Evolutionary conservation across 2,113 vertebrate genomes (phyloP).

Genomic region (Chlorocebus sabaeus): DNA sequence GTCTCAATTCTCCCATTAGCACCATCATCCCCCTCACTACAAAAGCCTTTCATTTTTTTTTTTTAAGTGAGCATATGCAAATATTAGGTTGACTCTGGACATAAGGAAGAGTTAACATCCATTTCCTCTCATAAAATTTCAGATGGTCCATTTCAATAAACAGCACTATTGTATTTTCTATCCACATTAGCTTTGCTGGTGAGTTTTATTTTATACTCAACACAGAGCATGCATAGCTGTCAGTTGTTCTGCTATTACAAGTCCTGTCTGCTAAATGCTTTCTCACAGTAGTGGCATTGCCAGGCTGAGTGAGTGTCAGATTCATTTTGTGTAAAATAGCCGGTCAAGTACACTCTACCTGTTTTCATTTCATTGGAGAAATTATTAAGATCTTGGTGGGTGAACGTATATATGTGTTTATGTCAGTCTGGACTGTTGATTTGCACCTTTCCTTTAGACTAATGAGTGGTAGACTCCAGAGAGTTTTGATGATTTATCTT

Average conservation of each 20-base stretch:
- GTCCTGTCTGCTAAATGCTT: constrained; percentile 31
- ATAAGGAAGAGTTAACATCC: background rate
- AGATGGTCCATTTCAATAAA: background rate
- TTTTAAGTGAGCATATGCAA: background rate
- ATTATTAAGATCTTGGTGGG: background rate
- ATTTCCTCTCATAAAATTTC: background rate
- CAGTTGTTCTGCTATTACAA: background rate
- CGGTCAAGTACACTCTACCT: background rate
- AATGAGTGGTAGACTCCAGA: background rate
- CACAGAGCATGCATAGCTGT: background rate
- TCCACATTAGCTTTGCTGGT: constrained; percentile 24
- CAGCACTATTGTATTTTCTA: background rate
- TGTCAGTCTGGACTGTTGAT: background rate
- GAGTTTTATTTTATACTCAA: constrained; percentile 41
- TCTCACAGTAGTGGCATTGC: constrained; percentile 12
- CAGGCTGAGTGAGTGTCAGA: constrained; percentile 55
- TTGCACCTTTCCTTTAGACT: background rate
- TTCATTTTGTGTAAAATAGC: constrained; percentile 50
- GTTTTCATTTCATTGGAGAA: constrained; percentile 22
- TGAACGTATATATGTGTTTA: background rate
- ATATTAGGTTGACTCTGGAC: background rate
- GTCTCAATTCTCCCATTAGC: background rate
- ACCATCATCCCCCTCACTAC: background rate
- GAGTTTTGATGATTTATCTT: background rate
- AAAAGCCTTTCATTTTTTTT: background rate